A percentile compares a stretch with the other conserved stretches of the same genome.
Evolutionary conservation across 2,888 invertebrate species (phyloP).

Genomic region (Orthosia gracilis): DNA sequence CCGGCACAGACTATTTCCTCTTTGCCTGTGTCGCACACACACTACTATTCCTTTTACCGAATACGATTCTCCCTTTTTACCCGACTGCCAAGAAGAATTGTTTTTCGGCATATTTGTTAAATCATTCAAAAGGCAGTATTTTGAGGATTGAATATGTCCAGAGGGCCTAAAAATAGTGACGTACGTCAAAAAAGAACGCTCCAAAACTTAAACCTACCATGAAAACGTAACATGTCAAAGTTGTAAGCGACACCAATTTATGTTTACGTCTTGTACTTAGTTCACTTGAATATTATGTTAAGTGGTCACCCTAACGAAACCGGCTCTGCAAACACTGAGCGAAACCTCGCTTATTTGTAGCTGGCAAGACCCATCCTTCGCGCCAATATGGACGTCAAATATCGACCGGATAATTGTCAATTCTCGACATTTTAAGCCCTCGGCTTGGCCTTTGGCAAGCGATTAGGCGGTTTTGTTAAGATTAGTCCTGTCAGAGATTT

Average conservation of each 20-base stretch:
- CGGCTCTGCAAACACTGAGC: conserved; percentile 59
- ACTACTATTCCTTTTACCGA: conserved; percentile 60
- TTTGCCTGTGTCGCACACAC: conserved; percentile 44
- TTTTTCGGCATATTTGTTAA: background rate
- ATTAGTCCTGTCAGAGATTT: conserved; percentile 30
- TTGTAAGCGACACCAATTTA: conserved; percentile 26
- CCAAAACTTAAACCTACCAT: background rate
- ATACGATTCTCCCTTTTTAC: conserved; percentile 39
- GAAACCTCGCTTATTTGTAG: conserved; percentile 53
- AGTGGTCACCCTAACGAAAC: conserved; percentile 65
- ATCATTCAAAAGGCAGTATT: background rate
- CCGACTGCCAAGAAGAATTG: background rate
- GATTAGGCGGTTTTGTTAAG: conserved; percentile 19
- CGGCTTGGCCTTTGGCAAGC: conserved; percentile 13
- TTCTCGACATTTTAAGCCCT: conserved; percentile 26
- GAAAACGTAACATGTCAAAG: conserved; percentile 11
- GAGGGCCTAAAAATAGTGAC: background rate
- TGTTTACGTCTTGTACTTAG: conserved; percentile 41
- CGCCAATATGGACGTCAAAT: conserved; percentile 47
- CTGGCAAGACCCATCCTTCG: conserved; percentile 46
- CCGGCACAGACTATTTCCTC: conserved; percentile 67
- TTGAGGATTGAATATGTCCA: background rate
- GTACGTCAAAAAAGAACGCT: conserved; percentile 4
- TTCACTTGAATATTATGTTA: conserved; percentile 49
- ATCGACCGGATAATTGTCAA: conserved; percentile 45